Evolutionary conservation across 2,797 vertebrate species (phyloP).

Genomic region (Chaunax sp.): DNA sequence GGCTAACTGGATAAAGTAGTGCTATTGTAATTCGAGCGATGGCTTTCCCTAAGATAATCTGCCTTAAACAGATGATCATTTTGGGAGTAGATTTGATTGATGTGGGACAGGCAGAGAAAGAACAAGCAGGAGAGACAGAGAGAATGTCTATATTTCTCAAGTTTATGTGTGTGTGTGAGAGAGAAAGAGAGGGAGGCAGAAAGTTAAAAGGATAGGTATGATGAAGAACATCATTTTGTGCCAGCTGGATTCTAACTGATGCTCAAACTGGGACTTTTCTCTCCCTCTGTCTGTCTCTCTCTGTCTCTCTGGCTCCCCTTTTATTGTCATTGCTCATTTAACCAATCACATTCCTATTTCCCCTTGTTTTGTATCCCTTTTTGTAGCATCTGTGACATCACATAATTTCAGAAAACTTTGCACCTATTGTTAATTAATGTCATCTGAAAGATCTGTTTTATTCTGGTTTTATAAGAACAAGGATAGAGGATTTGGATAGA

Average conservation of each 20-base stretch:
- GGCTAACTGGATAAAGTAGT: constrained; percentile 84
- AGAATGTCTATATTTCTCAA: constrained; percentile 29
- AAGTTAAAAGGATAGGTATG: constrained; percentile 64
- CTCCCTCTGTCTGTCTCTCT: constrained; percentile 13
- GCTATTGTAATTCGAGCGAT: constrained; percentile 88
- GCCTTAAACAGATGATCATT: constrained; percentile 87
- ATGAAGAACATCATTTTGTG: constrained; percentile 44
- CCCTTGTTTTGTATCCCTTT: constrained; percentile 15
- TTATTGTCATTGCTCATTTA: constrained; percentile 42
- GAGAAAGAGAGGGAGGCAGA: constrained; percentile 23
- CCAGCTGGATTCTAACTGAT: constrained; percentile 66
- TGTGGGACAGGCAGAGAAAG: constrained; percentile 71
- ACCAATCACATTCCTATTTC: constrained; percentile 25
- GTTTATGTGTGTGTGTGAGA: constrained; percentile 29
- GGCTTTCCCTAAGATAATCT: constrained; percentile 86
- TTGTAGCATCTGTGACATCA: neutral
- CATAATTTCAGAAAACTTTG: constrained; percentile 29
- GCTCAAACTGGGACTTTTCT: constrained; percentile 51
- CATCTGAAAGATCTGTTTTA: neutral
- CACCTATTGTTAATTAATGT: constrained; percentile 6
- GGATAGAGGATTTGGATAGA: constrained; percentile 3
- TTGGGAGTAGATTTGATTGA: constrained; percentile 86
- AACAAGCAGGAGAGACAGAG: constrained; percentile 48
- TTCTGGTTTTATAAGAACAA: too few relatives aligned
- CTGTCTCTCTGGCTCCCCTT: constrained; percentile 29